phyloP scores from a whole-genome alignment of 2,113 vertebrate genomes.

The Triplophysa dalaica region DNA sequence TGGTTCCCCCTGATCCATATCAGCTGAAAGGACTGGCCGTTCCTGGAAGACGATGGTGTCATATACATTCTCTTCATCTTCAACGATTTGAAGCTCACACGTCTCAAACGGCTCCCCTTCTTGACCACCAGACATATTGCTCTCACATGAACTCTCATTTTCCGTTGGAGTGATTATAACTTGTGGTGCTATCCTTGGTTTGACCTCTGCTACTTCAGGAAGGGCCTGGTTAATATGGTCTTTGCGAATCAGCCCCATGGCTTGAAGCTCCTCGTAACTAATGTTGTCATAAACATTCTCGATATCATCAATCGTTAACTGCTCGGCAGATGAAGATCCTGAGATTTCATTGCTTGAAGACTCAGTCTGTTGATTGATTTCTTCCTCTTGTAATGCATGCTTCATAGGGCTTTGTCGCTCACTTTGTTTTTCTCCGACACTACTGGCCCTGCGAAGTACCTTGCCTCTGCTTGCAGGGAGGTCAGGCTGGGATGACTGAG shows the following conservation, averaged over 20 bases:
- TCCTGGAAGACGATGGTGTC: constrained; percentile 86
- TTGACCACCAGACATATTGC: constrained; percentile 61
- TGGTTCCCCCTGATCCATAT: constrained; percentile 50
- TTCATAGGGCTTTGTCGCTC: constrained; percentile 55
- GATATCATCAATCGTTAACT: constrained; percentile 87
- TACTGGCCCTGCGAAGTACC: constrained; percentile 87
- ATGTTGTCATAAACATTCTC: constrained; percentile 98
- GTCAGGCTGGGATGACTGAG: constrained; percentile 66
- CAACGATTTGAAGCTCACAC: constrained; percentile 79
- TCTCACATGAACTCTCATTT: constrained; percentile 62
- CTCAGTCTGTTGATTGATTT: constrained; percentile 66
- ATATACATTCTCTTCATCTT: constrained; percentile 85
- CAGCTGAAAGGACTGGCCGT: constrained; percentile 58
- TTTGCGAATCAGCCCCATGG: constrained; percentile 84
- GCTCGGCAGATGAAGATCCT: constrained; percentile 81
- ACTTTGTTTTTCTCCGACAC: constrained; percentile 84
- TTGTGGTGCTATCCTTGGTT: constrained; percentile 58
- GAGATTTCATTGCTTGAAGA: constrained; percentile 76
- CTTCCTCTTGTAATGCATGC: constrained; percentile 56
- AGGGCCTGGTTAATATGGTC: constrained; percentile 64
- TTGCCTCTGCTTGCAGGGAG: constrained; percentile 67
- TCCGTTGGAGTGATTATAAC: constrained; percentile 54
- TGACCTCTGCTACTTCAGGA: constrained; percentile 63
- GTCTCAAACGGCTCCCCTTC: constrained; percentile 64
- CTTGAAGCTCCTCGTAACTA: constrained; percentile 93